These are phyloP conservation scores for Stegastes partitus DNA, from an alignment of 2,113 vertebrate genomes.

Conservation along the genomic window DNA sequence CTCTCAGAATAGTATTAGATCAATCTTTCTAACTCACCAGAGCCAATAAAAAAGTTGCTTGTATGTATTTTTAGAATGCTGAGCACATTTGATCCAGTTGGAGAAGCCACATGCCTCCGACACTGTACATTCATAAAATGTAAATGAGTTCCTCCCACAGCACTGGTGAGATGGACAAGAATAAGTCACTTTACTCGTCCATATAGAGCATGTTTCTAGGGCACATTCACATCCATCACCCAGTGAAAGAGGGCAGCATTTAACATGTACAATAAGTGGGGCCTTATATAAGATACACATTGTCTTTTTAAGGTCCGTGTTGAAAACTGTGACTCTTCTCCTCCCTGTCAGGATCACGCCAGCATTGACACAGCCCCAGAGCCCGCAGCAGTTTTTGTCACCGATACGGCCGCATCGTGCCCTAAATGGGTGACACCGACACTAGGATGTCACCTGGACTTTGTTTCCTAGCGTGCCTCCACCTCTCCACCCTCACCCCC, in stretches of 20 bases:
- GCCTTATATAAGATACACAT: constrained; percentile 61
- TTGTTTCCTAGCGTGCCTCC: constrained; percentile 79
- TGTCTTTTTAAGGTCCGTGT: constrained; percentile 73
- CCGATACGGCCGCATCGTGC: constrained; percentile 70
- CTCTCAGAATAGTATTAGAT: too few relatives aligned
- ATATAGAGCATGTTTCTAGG: neutral
- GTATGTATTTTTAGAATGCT: too few relatives aligned
- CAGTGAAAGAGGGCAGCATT: constrained; percentile 53
- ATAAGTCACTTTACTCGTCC: neutral
- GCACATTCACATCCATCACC: constrained; percentile 29
- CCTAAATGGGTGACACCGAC: constrained; percentile 76
- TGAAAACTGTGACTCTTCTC: constrained; percentile 44
- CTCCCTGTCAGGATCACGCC: constrained; percentile 61
- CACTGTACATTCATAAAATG: too few relatives aligned
- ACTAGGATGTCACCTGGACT: constrained; percentile 82
- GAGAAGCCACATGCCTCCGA: too few relatives aligned
- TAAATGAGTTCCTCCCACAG: neutral
- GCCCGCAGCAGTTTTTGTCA: constrained; percentile 79
- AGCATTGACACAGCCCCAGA: constrained; percentile 50
- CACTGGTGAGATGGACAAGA: neutral
- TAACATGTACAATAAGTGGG: constrained; percentile 52
- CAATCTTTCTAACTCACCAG: too few relatives aligned
- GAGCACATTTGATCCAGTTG: too few relatives aligned
- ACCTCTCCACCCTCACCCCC: constrained; percentile 70
- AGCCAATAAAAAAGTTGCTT: too few relatives aligned